A percentile compares a stretch with the other conserved stretches of the same genome.
phyloP scores from a whole-genome alignment of 2,113 vertebrate species.

The Aegithalos caudatus region DNA sequence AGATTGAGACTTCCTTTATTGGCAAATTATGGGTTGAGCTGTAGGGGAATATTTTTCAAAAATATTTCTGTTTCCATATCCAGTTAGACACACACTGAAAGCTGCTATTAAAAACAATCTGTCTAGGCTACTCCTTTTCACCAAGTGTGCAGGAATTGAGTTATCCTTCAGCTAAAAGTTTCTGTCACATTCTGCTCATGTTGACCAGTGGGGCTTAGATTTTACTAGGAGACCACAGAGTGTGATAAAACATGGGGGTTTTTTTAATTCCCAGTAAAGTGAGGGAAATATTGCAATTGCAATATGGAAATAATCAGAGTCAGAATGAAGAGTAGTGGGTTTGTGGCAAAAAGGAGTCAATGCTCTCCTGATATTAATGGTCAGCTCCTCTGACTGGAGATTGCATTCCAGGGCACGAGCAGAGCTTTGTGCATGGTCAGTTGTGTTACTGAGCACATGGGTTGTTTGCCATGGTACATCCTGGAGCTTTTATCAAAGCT shows the following conservation, averaged over 20 bases:
- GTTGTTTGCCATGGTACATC: background rate
- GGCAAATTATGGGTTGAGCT: background rate
- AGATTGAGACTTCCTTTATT: background rate
- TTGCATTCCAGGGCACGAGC: background rate
- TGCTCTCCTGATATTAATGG: background rate
- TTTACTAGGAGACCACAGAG: background rate
- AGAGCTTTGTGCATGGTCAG: background rate
- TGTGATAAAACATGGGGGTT: rapidly evolving
- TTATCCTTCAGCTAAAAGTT: background rate
- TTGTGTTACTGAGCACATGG: background rate
- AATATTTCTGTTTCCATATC: background rate
- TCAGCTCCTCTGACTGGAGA: background rate
- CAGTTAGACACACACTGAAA: background rate
- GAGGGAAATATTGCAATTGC: background rate
- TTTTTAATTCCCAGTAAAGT: background rate
- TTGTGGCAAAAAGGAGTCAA: background rate
- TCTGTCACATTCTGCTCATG: background rate
- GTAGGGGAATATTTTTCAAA: background rate
- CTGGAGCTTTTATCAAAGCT: background rate
- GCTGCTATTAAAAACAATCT: background rate
- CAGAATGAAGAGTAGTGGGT: background rate
- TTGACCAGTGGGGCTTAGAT: background rate
- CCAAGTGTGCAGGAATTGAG: background rate
- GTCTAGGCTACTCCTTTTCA: background rate
- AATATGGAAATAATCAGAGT: background rate